Percentiles rank a stretch among this genome's conserved stretches.
Evolutionary conservation across 2,113 vertebrate species (phyloP).

Genomic region (Trematocara marginatum): DNA sequence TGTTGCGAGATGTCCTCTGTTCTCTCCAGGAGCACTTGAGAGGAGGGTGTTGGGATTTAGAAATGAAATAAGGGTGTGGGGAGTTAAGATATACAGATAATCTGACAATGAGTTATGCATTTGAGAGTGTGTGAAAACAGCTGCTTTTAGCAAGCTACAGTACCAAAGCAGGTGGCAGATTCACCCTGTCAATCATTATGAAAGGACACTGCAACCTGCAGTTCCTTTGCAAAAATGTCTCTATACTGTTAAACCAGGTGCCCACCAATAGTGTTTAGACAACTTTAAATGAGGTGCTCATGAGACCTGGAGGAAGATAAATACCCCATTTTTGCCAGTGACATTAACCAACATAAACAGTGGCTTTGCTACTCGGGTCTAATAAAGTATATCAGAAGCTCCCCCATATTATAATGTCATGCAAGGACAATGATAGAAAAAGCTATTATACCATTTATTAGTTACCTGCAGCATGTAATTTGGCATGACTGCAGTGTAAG

Average conservation of each 20-base stretch:
- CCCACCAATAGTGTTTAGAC: neutral
- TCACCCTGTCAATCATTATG: conserved; percentile 34
- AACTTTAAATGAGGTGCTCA: neutral
- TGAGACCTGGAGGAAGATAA: neutral
- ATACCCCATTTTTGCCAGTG: neutral
- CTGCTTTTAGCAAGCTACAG: conserved; percentile 9
- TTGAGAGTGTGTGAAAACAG: conserved; percentile 28
- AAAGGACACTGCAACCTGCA: neutral
- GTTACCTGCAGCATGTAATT: neutral
- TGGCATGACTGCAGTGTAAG: neutral
- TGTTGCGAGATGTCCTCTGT: conserved; percentile 55
- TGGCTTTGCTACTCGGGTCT: neutral
- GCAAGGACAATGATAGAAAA: neutral
- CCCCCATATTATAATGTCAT: neutral
- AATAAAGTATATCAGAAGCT: neutral
- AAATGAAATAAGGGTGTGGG: neutral
- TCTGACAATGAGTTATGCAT: conserved; percentile 55
- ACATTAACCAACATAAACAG: neutral
- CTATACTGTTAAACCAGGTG: neutral
- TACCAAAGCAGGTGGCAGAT: conserved; percentile 25
- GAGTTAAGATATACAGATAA: conserved; percentile 45
- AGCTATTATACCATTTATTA: neutral
- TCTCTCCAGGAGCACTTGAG: conserved; percentile 45
- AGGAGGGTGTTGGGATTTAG: conserved; percentile 19
- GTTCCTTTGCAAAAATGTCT: neutral